Evolutionary conservation across 2,888 invertebrate species (phyloP).

Genomic region (Leptopterna dolabrata): DNA sequence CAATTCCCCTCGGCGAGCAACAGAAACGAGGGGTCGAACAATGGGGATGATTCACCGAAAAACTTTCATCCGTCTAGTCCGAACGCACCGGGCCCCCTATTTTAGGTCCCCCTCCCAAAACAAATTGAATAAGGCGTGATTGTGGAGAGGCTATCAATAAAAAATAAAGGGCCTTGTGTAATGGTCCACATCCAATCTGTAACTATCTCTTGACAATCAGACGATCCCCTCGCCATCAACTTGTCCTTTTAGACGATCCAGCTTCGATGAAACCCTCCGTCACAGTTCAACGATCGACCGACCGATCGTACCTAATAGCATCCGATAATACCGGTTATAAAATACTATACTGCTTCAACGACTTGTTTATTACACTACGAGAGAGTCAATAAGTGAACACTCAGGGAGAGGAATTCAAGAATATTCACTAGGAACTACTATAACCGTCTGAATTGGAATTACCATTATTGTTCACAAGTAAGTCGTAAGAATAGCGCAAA

Average conservation of each 20-base stretch:
- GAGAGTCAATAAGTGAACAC: too few relatives aligned
- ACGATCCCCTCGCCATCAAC: not conserved
- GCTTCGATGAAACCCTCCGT: constrained; percentile 10
- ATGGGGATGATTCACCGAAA: constrained; percentile 26
- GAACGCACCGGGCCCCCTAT: not conserved
- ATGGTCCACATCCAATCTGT: constrained; percentile 39
- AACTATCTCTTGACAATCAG: constrained; percentile 33
- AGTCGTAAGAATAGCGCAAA: too few relatives aligned
- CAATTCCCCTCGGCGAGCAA: not conserved
- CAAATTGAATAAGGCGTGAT: constrained; percentile 44
- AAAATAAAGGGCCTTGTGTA: constrained; percentile 34
- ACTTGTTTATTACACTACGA: not conserved
- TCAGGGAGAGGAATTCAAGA: too few relatives aligned
- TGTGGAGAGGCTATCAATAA: constrained; percentile 41
- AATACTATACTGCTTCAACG: not conserved
- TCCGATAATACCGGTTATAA: not conserved
- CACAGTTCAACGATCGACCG: not conserved
- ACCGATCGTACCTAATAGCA: not conserved
- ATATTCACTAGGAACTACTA: too few relatives aligned
- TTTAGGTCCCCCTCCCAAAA: not conserved
- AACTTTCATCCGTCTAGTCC: not conserved
- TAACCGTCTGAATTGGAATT: too few relatives aligned
- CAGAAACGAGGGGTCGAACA: not conserved
- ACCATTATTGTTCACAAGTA: too few relatives aligned
- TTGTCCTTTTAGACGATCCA: not conserved